Conservation (phyloP, 1,140 invertebrate genomes). For the Dendroctonus valens region DNA sequence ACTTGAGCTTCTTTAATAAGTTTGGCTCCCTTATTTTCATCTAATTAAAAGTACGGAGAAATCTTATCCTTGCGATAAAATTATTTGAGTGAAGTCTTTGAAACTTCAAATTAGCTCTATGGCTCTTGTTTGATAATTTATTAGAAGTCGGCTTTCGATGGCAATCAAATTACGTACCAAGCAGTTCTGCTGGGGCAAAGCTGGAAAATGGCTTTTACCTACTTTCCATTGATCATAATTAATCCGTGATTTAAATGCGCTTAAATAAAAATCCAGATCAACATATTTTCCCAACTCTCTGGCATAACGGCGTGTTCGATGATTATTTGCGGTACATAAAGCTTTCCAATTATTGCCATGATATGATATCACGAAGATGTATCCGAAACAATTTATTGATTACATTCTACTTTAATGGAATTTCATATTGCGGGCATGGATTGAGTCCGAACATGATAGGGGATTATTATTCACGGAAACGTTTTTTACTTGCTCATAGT, state of each 20-base stretch:
- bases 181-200: slow-evolving; percentile 4
- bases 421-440: slow-evolving; percentile 9
- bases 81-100: slow-evolving; percentile 20
- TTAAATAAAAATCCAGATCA: too few relatives aligned
- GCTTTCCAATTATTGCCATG: slow-evolving; percentile 3
- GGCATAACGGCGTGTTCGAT: too few relatives aligned
- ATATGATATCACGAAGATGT: slow-evolving; percentile 4
- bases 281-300: slow-evolving; percentile 2
- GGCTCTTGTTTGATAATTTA: slow-evolving; percentile 14
- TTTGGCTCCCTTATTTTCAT: slow-evolving; percentile 23
- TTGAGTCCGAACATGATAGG: background rate
- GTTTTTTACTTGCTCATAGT: too few relatives aligned
- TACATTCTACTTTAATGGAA: slow-evolving; percentile 15
- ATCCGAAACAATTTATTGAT: slow-evolving; percentile 18
- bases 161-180: slow-evolving; percentile 3
- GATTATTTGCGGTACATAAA: background rate
- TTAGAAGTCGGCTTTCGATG: slow-evolving; percentile 5
- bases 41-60: slow-evolving; percentile 25
- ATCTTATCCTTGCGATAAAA: slow-evolving; percentile 21
- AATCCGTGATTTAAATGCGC: too few relatives aligned
- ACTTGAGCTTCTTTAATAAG: slow-evolving; percentile 22
- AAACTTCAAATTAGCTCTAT: slow-evolving; percentile 11
- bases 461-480: background rate
- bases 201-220: slow-evolving; percentile 1
- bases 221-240: background rate